Conservation (phyloP, 2,113 vertebrate genomes). For the Amia ocellicauda region DNA sequence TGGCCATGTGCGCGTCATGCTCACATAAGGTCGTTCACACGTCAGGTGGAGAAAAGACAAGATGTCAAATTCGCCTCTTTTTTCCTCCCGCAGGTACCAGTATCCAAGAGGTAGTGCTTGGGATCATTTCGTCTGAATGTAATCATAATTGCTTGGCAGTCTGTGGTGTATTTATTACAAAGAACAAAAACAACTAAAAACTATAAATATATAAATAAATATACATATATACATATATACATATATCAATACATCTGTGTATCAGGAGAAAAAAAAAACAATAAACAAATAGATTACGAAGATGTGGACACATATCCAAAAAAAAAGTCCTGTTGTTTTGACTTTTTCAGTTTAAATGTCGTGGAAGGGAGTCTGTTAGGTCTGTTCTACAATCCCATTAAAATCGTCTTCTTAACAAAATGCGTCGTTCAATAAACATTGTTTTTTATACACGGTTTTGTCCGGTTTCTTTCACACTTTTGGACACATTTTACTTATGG, state of each 20-base stretch:
- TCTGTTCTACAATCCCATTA: slow-evolving; percentile 26
- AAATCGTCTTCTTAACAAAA: slow-evolving; percentile 10
- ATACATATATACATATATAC: too few relatives aligned
- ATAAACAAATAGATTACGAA: slow-evolving; percentile 6
- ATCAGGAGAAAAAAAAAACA: slow-evolving; percentile 12
- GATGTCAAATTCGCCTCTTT: background rate
- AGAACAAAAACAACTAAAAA: too few relatives aligned
- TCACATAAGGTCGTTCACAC: background rate
- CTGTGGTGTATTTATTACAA: slow-evolving; percentile 19
- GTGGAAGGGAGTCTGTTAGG: slow-evolving; percentile 17
- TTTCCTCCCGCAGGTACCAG: background rate
- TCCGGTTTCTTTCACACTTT: background rate
- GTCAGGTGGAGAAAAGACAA: background rate
- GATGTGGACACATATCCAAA: background rate
- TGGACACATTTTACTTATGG: too few relatives aligned
- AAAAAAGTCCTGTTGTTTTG: background rate
- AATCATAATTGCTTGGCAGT: slow-evolving; percentile 14
- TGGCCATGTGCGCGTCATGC: slow-evolving; percentile 1
- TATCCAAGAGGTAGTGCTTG: slow-evolving; percentile 20
- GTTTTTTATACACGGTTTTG: slow-evolving; percentile 28
- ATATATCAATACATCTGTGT: slow-evolving; percentile 22
- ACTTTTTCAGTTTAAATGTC: slow-evolving; percentile 20
- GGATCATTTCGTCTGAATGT: slow-evolving; percentile 21
- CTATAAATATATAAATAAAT: background rate
- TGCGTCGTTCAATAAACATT: slow-evolving; percentile 42